Percentiles rank a stretch among this genome's conserved stretches.
phyloP scores from a whole-genome alignment of 2,113 vertebrate genomes.

The Trinectes maculatus region DNA sequence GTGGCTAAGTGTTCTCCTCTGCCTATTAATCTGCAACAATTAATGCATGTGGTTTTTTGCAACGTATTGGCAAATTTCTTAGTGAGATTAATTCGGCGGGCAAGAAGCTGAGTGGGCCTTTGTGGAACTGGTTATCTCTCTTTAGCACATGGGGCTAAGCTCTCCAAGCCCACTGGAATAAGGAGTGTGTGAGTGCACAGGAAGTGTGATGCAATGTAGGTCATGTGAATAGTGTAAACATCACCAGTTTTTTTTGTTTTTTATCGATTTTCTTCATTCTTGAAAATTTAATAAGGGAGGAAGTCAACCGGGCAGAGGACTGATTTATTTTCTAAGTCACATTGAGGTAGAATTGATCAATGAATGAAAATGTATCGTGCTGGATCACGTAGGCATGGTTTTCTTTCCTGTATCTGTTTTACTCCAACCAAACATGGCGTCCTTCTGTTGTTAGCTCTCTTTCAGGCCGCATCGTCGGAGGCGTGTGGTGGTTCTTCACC shows the following conservation, averaged over 20 bases:
- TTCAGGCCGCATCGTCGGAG: constrained; percentile 96
- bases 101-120: constrained; percentile 65
- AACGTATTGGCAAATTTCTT: constrained; percentile 74
- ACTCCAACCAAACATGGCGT: constrained; percentile 1
- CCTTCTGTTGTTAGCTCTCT: constrained; percentile 86
- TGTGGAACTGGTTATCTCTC: constrained; percentile 77
- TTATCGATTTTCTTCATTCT: constrained; percentile 56
- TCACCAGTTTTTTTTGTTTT: constrained; percentile 49
- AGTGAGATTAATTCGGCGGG: constrained; percentile 76
- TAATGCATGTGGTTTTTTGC: constrained; percentile 61
- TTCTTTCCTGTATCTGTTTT: neutral
- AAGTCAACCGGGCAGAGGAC: too few species aligned
- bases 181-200: constrained; percentile 49
- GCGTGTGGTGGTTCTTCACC: constrained; percentile 99
- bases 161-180: constrained; percentile 62
- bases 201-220: constrained; percentile 69
- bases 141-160: constrained; percentile 71
- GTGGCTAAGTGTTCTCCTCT: constrained; percentile 61
- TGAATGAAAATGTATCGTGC: neutral
- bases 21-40: constrained; percentile 74
- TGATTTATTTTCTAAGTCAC: constrained; percentile 9
- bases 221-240: constrained; percentile 55
- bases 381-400: neutral
- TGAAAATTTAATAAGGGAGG: constrained; percentile 14
- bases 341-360: constrained; percentile 3